A percentile compares a stretch with the other conserved stretches of the same genome.
Conservation (phyloP, 2,113 vertebrate species). For the Peromyscus polionotus region DNA sequence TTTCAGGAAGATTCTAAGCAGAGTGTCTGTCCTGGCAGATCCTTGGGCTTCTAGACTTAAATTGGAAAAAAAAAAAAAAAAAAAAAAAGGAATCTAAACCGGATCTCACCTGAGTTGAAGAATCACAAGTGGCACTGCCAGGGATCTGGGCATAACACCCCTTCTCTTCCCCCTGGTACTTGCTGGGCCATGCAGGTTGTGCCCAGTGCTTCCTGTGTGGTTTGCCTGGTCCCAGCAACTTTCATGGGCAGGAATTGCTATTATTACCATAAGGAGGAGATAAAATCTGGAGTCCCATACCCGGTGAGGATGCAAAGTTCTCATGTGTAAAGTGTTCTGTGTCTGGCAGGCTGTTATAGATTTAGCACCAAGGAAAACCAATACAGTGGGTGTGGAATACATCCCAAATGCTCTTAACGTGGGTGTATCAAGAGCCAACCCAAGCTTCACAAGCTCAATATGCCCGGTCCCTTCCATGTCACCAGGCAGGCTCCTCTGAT, state of each 20-base stretch:
- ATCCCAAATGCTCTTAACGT: neutral
- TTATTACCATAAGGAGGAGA: neutral
- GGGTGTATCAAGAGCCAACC: neutral
- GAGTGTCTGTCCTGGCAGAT: constrained; percentile 57
- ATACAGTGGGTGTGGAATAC: neutral
- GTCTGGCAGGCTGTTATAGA: neutral
- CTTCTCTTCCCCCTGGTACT: accelerated
- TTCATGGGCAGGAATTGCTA: neutral
- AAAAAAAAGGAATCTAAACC: constrained; percentile 1
- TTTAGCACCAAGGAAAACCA: neutral
- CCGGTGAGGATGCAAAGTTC: neutral
- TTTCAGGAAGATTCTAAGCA: constrained; percentile 71
- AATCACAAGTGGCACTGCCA: neutral
- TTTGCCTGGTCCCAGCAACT: neutral
- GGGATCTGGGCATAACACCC: neutral
- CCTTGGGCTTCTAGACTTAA: constrained; percentile 53
- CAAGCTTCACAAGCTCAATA: neutral
- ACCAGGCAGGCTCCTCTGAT: accelerated
- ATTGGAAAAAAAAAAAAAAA: neutral
- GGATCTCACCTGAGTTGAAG: neutral
- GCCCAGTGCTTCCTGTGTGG: neutral
- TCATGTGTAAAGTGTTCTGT: neutral
- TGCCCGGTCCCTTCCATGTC: neutral
- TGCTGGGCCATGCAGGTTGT: neutral
- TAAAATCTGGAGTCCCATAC: neutral